Conservation (phyloP, 64 coral and sea anemone genomes). For the Actinia tenebrosa region DNA sequence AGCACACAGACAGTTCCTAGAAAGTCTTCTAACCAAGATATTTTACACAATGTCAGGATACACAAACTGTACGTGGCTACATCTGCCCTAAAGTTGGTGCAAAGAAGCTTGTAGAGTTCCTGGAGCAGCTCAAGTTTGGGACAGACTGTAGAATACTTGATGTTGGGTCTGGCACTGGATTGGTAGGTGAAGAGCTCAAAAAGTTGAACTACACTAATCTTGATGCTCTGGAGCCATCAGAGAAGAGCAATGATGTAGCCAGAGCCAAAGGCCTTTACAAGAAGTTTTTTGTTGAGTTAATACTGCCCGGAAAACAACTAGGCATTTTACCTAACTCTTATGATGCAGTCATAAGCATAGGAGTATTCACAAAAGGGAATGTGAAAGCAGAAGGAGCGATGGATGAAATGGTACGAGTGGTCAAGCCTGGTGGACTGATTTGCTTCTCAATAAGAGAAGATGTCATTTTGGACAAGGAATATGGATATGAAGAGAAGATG, state of each 20-base stretch:
- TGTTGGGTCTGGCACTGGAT: conserved; percentile 84
- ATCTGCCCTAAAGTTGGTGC: conserved; percentile 39
- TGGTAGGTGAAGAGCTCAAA: conserved; percentile 46
- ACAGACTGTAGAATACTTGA: conserved; percentile 67
- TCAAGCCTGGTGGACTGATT: conserved; percentile 66
- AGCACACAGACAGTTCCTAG: background rate
- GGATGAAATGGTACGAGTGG: conserved; percentile 90
- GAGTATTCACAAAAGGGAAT: conserved; percentile 75
- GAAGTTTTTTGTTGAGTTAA: conserved; percentile 40
- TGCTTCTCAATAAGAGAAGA: conserved; percentile 80
- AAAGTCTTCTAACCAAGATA: background rate
- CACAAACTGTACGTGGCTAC: conserved; percentile 52
- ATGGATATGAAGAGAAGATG: conserved; percentile 78
- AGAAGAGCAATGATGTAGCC: conserved; percentile 59
- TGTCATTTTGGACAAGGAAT: conserved; percentile 63
- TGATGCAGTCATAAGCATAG: conserved; percentile 70
- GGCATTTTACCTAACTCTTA: conserved; percentile 46
- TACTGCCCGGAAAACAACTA: conserved; percentile 38
- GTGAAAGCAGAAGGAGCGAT: conserved; percentile 81
- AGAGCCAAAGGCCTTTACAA: conserved; percentile 73
- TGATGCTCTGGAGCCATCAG: conserved; percentile 65
- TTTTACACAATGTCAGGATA: background rate
- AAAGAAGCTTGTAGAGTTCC: conserved; percentile 21
- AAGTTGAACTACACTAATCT: conserved; percentile 69
- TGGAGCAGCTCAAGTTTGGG: conserved; percentile 36